Base-by-base conservation (phyloP, 2,888 invertebrate genomes). In the Dermolepida albohirtum region DNA sequence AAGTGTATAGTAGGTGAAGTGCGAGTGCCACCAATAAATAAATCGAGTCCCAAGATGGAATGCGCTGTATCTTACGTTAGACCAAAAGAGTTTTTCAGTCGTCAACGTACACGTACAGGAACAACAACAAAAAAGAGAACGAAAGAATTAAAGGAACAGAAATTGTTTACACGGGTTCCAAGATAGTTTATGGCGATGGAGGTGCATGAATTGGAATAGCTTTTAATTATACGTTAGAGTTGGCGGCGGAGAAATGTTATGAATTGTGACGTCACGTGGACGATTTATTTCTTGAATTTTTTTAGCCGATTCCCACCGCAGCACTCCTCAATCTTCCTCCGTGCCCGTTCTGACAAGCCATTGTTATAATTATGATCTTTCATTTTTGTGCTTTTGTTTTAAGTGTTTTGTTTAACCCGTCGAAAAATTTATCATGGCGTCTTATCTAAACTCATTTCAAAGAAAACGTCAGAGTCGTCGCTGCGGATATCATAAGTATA, bases 1-100 rank as follows among this genome's bases (percentile, higher is more conserved):
- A 82, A 82, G 78, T 79, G 78, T 75, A 77, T 76, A 74, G 72
- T 77, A 76, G 75, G 74, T 78, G 78, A 79, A 77, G 78, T 76
- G 79, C 78, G 75, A 81, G 78, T 81, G 81, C 82, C 81, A 81
- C 81, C 80, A 81, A 81, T 80, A 79, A 78, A 79, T 79, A 78
- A 78, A 77, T 77, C 74, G 73, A 70, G 68, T 59, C 57, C 39
- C 68, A 68, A 69, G 70, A 55, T 17, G 41, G 44, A 44, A 40
- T 27, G 44, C 11, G 44, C 12, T 12, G 47, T 47, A 47, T 47
- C 8, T 47, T 47, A 27, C 27, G 14, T 29, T 59, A 29, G 59
- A 59, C 12, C 59, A 14, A 59, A 59, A 59, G 44, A 43, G 44
- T 52, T 49, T 29, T 17, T 39, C 44, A 40, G 14, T 59, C 59